Evolutionary conservation across 2,888 invertebrate species (phyloP).

Genomic region (Capitulum mitella): DNA sequence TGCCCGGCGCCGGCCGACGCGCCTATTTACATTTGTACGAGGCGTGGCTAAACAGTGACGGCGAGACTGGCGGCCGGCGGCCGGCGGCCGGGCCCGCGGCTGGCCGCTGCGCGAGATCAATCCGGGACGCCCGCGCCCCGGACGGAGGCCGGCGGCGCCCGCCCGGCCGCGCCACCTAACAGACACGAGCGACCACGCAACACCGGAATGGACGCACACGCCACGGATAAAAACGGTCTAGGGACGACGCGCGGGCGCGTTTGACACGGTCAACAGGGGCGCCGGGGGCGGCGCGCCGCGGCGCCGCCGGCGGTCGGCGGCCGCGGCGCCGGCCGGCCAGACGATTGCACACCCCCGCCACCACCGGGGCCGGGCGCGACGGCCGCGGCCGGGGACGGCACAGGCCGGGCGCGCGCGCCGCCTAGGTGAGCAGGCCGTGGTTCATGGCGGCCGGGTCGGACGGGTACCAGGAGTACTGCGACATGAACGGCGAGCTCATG

Average conservation of each 20-base stretch:
- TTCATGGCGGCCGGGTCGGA: slow-evolving; percentile 19
- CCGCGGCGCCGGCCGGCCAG: background rate
- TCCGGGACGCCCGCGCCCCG: background rate
- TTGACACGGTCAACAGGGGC: background rate
- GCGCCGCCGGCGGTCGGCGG: background rate
- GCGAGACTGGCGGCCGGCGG: background rate
- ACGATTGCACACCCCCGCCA: background rate
- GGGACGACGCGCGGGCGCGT: background rate
- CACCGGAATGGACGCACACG: background rate
- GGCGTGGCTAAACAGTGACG: background rate
- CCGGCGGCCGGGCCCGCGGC: background rate
- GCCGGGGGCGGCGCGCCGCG: background rate
- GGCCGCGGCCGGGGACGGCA: too few relatives aligned
- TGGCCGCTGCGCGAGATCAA: background rate
- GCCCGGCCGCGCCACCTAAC: background rate
- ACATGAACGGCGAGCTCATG: slow-evolving; percentile 10
- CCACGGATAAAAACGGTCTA: background rate
- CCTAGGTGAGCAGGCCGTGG: slow-evolving; percentile 23
- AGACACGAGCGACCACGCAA: background rate
- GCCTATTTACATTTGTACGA: slow-evolving; percentile 16
- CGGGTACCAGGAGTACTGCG: slow-evolving; percentile 21
- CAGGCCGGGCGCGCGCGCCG: too few relatives aligned
- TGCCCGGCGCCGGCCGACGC: background rate
- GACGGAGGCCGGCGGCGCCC: background rate
- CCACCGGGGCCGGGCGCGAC: background rate